Evolutionary conservation across 2,113 vertebrate genomes (phyloP).

Genomic region (Sceloporus tristichus): DNA sequence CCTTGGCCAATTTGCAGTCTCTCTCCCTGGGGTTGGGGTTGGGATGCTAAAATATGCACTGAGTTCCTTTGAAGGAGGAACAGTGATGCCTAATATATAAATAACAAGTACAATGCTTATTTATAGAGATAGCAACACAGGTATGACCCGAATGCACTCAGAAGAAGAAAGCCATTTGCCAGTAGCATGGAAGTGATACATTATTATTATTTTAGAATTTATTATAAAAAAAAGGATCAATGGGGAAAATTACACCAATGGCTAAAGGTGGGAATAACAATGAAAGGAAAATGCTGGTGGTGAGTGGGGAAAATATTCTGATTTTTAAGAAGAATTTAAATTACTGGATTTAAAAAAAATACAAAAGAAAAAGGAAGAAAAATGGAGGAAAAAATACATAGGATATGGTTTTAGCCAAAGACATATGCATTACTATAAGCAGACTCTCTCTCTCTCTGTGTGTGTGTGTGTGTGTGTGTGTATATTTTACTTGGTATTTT

Average conservation of each 20-base stretch:
- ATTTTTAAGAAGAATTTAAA: too few relatives aligned
- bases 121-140: background rate
- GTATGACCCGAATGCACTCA: background rate
- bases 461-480: too few relatives aligned
- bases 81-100: background rate
- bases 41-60: background rate
- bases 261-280: background rate
- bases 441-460: too few relatives aligned
- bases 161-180: background rate
- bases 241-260: background rate
- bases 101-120: background rate
- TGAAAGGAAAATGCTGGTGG: background rate
- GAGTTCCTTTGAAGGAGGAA: background rate
- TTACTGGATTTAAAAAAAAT: too few relatives aligned
- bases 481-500: too few relatives aligned
- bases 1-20: background rate
- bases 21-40: background rate
- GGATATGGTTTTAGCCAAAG: too few relatives aligned
- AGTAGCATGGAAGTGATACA: background rate
- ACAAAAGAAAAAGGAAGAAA: too few relatives aligned
- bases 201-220: conserved; percentile 3
- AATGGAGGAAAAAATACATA: too few relatives aligned
- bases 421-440: too few relatives aligned
- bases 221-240: background rate
- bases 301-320: too few relatives aligned